Conservation (phyloP, 2,113 vertebrate species). For the Tupaia chinensis region DNA sequence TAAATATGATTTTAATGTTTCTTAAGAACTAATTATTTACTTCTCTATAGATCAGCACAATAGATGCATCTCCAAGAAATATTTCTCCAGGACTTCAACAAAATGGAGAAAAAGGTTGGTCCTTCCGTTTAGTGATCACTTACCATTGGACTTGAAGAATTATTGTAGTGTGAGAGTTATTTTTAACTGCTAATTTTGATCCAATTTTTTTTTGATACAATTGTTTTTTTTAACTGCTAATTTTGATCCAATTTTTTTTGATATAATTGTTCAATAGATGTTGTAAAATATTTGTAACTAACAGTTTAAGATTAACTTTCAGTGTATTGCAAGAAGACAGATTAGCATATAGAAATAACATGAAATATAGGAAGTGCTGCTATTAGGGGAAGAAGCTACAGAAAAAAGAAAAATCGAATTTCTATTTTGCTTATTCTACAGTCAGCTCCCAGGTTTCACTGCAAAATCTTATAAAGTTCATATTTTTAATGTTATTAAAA, state of each 20-base stretch:
- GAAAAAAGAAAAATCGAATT: neutral
- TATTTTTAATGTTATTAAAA: conserved; percentile 22
- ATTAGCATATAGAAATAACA: neutral
- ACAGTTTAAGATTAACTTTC: neutral
- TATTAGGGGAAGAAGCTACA: neutral
- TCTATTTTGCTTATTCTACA: neutral
- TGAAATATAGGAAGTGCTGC: neutral
- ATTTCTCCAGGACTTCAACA: conserved; percentile 94
- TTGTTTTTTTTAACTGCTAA: neutral
- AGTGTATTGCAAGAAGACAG: neutral
- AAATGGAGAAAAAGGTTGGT: conserved; percentile 96
- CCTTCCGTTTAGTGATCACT: neutral
- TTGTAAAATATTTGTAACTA: conserved; percentile 1
- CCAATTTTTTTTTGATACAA: neutral
- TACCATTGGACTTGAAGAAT: neutral
- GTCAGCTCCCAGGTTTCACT: neutral
- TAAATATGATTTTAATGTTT: conserved; percentile 43
- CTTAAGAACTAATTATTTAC: neutral
- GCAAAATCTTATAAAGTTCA: neutral
- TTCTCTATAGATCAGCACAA: conserved; percentile 88
- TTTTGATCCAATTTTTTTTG: conserved; percentile 29
- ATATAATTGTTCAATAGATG: neutral
- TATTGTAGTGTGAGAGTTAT: neutral
- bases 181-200: conserved; percentile 21
- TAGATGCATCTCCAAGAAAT: conserved; percentile 97